phyloP scores from a whole-genome alignment of 2,797 vertebrate genomes.

The Harpagifer antarcticus region DNA sequence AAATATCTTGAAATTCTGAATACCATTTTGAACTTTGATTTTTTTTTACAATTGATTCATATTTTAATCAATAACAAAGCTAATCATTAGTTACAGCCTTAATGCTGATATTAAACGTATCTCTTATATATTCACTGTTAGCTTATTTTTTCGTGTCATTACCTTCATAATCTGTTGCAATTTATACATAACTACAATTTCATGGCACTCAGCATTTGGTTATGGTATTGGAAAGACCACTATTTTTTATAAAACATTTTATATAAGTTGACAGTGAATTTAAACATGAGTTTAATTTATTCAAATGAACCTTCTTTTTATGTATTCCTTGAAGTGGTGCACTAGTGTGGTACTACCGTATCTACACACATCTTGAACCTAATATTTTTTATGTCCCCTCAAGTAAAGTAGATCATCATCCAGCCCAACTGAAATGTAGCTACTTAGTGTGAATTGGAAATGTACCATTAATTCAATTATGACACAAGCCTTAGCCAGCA shows the following conservation, averaged over 20 bases:
- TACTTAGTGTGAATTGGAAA: constrained; percentile 27
- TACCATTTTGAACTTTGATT: accelerated
- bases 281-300: not conserved
- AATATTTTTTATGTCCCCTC: not conserved
- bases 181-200: not conserved
- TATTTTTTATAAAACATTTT: not conserved
- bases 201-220: not conserved
- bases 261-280: not conserved
- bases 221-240: not conserved
- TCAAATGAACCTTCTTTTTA: not conserved
- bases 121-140: too few species aligned
- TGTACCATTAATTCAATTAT: constrained; percentile 14
- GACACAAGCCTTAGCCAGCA: not conserved
- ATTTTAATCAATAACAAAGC: not conserved
- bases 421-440: not conserved
- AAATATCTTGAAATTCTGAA: not conserved
- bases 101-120: too few species aligned
- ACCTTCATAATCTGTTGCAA: not conserved
- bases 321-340: not conserved
- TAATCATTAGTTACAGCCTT: not conserved
- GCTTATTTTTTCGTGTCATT: too few species aligned
- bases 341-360: not conserved
- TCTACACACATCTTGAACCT: not conserved
- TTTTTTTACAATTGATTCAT: not conserved
- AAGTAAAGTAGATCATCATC: constrained; percentile 5